These are phyloP conservation scores for Harmothoe impar DNA, from an alignment of 2,888 invertebrate species.

Conservation along the genomic window DNA sequence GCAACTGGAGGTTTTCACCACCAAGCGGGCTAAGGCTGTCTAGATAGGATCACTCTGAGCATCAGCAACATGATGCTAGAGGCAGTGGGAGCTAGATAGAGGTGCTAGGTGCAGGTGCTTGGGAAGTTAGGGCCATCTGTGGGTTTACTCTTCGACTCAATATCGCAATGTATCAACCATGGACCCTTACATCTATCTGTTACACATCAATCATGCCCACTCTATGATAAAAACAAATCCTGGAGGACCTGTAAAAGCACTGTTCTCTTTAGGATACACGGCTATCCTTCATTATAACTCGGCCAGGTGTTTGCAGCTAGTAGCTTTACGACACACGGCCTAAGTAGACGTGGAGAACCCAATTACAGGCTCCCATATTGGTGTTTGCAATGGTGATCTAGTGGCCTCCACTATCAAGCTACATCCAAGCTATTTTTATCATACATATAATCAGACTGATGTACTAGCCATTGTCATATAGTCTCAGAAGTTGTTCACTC, in stretches of 20 bases:
- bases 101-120: slow-evolving; percentile 8
- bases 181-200: not conserved
- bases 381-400: not conserved
- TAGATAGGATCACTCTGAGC: slow-evolving; percentile 47
- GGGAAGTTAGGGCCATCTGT: slow-evolving; percentile 36
- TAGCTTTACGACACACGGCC: not conserved
- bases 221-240: not conserved
- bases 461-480: not conserved
- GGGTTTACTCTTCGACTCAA: not conserved
- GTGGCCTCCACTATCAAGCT: not conserved
- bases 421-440: slow-evolving; percentile 2
- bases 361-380: too few species aligned
- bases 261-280: not conserved
- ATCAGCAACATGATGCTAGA: not conserved
- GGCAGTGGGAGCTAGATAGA: not conserved
- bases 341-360: too few species aligned
- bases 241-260: slow-evolving; percentile 1
- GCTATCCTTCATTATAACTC: not conserved
- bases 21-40: not conserved
- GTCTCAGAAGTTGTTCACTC: not conserved
- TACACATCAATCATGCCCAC: not conserved
- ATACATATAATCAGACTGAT: not conserved
- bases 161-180: slow-evolving; percentile 44
- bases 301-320: not conserved
- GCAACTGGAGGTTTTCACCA: not conserved